Conservation (phyloP, 2,888 invertebrate species). For the Ectobius pallidus region DNA sequence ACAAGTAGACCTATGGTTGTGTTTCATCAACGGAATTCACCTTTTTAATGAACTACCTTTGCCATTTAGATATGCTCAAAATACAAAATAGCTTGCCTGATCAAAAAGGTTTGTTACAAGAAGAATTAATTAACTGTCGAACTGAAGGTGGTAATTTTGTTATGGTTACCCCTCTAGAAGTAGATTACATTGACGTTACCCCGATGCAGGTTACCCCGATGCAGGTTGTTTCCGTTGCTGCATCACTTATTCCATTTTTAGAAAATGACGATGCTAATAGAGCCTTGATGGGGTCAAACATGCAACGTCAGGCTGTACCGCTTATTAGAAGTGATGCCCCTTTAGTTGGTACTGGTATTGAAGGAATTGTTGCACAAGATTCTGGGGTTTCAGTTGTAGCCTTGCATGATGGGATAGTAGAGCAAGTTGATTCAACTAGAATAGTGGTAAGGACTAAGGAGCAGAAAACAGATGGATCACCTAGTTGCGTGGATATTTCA, state of each 20-base stretch:
- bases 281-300: conserved; percentile 39
- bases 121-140: too few relatives aligned
- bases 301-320: conserved; percentile 38
- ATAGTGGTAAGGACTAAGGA: neutral
- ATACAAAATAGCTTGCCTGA: too few relatives aligned
- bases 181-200: conserved; percentile 34
- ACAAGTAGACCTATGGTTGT: too few relatives aligned
- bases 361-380: conserved; percentile 13
- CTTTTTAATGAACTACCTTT: too few relatives aligned
- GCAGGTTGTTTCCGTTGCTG: conserved; percentile 33
- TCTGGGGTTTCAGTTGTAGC: neutral
- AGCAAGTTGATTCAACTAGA: neutral
- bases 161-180: neutral
- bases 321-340: conserved; percentile 11
- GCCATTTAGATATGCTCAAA: too few relatives aligned
- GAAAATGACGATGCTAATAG: conserved; percentile 39
- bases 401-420: neutral
- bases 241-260: conserved; percentile 39
- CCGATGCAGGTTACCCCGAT: conserved; percentile 25
- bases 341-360: conserved; percentile 37
- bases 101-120: too few relatives aligned
- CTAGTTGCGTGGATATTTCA: too few relatives aligned
- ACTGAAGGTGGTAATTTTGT: neutral
- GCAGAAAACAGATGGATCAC: too few relatives aligned
- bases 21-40: too few relatives aligned